phyloP scores from a whole-genome alignment of 37 sponge, comb jelly and placozoan species.

The Geodia barretti region DNA sequence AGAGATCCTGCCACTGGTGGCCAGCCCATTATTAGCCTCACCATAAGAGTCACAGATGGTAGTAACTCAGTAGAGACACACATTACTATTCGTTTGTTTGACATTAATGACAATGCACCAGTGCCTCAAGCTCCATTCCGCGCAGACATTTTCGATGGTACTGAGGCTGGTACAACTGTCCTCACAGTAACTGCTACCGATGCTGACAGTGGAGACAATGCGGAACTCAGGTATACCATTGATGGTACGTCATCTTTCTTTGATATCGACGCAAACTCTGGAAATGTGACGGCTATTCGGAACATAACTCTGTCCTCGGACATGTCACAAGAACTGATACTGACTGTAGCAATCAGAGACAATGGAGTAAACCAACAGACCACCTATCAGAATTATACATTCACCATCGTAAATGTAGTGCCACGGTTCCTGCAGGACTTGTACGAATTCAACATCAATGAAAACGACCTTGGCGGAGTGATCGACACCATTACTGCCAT shows the following conservation, averaged over 20 bases:
- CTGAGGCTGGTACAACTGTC: conserved; percentile 24
- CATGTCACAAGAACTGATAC: not conserved
- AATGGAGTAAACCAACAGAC: conserved; percentile 10
- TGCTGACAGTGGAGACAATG: conserved; percentile 68
- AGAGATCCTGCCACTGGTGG: conserved; percentile 73
- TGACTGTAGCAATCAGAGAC: conserved; percentile 37
- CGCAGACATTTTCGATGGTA: conserved; percentile 34
- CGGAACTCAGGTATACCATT: conserved; percentile 40
- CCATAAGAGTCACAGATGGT: conserved; percentile 20
- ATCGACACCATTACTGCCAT: conserved; percentile 29
- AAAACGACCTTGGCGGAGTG: conserved; percentile 20
- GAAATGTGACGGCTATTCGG: conserved; percentile 1
- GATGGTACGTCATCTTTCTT: conserved; percentile 5
- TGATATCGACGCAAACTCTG: conserved; percentile 34
- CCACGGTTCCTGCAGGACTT: conserved; percentile 35
- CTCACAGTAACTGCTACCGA: conserved; percentile 38
- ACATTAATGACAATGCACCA: conserved; percentile 84
- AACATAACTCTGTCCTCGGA: conserved; percentile 11
- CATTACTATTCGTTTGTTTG: conserved; percentile 46
- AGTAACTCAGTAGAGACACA: not conserved
- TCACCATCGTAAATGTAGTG: conserved; percentile 39
- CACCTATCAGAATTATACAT: conserved; percentile 15
- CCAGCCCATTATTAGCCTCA: not conserved
- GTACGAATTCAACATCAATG: conserved; percentile 28
- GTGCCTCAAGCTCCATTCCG: conserved; percentile 19